Evolutionary conservation across 1,140 invertebrate genomes (phyloP).

Genomic region (Steinernema khuongi): DNA sequence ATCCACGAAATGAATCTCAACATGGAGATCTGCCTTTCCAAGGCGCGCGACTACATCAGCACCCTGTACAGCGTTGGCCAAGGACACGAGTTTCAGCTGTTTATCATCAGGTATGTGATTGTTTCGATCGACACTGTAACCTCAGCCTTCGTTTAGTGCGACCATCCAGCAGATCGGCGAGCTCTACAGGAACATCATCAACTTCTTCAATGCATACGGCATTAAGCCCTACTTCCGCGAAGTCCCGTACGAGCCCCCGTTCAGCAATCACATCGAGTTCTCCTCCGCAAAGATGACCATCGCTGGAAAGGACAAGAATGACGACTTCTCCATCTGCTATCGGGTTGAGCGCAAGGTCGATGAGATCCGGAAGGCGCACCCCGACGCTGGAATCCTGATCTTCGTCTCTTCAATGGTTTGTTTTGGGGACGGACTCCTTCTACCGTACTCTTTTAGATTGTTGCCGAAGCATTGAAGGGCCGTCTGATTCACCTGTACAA

Average conservation of each 20-base stretch:
- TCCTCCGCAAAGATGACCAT: not conserved
- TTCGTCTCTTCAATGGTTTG: conserved; percentile 5
- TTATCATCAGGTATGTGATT: not conserved
- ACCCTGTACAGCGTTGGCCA: not conserved
- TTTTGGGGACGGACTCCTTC: too few species aligned
- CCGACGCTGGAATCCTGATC: not conserved
- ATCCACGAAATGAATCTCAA: conserved; percentile 4
- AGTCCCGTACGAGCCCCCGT: not conserved
- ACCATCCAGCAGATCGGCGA: not conserved
- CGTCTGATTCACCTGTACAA: not conserved
- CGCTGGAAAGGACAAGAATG: not conserved
- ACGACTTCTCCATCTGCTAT: not conserved
- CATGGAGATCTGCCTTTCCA: not conserved
- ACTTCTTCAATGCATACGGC: not conserved
- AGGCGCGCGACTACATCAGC: not conserved
- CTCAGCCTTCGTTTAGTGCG: not conserved
- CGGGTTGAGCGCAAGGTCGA: not conserved
- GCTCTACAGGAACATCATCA: not conserved
- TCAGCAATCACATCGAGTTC: not conserved
- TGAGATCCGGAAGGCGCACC: not conserved
- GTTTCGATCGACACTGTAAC: not conserved
- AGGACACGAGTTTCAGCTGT: not conserved
- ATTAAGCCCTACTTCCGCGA: not conserved
- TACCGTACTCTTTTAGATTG: too few species aligned
- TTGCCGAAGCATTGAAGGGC: not conserved